Conservation (phyloP, 1,140 invertebrate species). For the Cydia pomonella region DNA sequence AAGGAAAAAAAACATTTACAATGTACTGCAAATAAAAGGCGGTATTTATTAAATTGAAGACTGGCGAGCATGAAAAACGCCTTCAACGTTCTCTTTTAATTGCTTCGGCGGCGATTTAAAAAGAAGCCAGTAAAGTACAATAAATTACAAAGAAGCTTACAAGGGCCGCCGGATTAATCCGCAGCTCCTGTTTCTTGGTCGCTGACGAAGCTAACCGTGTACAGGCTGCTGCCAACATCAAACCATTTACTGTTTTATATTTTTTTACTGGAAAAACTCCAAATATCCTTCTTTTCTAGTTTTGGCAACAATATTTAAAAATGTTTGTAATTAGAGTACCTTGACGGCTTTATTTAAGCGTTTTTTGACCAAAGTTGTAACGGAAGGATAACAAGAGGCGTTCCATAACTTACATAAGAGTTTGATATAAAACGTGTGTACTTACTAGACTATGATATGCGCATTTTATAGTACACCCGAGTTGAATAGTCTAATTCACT, state of each 20-base stretch:
- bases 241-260: slow-evolving; percentile 13
- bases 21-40: neutral
- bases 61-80: neutral
- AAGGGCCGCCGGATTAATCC: slow-evolving; percentile 64
- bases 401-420: neutral
- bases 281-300: neutral
- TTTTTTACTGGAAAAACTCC: neutral
- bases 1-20: neutral
- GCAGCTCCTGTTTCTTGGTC: slow-evolving; percentile 68
- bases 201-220: slow-evolving; percentile 68
- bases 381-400: neutral
- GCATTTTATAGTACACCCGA: slow-evolving; percentile 27
- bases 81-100: slow-evolving; percentile 9
- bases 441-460: slow-evolving; percentile 12
- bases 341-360: neutral
- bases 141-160: slow-evolving; percentile 45
- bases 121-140: slow-evolving; percentile 26
- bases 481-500: slow-evolving; percentile 60
- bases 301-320: neutral
- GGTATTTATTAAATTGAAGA: neutral
- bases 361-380: neutral
- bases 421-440: neutral
- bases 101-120: neutral
- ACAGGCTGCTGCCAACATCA: slow-evolving; percentile 56
- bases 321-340: neutral